A percentile compares a stretch with the other conserved stretches of the same genome.
These are phyloP conservation scores for Atta texana DNA, from an alignment of 1,140 invertebrate genomes.

Conservation along the genomic window DNA sequence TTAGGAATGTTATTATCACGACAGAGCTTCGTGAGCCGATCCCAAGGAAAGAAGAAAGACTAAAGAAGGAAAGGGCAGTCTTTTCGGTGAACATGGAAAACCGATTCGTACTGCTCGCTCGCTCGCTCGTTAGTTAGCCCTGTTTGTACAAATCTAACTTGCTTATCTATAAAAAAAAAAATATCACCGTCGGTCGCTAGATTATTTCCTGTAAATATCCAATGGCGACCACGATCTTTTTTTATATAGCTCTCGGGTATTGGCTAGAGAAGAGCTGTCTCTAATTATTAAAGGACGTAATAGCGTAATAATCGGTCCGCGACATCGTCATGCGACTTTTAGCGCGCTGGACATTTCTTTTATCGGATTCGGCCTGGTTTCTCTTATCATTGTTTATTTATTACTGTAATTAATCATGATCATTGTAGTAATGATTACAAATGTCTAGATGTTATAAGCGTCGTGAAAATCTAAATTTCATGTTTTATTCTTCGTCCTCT, in stretches of 20 bases:
- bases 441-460: not conserved
- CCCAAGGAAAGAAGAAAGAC: not conserved
- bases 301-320: slow-evolving; percentile 11
- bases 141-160: slow-evolving; percentile 71
- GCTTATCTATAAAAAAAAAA: slow-evolving; percentile 29
- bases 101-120: slow-evolving; percentile 11
- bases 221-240: slow-evolving; percentile 18
- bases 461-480: not conserved
- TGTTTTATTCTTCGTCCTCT: slow-evolving; percentile 9
- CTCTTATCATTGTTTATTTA: slow-evolving; percentile 35
- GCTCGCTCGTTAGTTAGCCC: slow-evolving; percentile 70
- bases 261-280: slow-evolving; percentile 57
- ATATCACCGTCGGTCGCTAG: not conserved
- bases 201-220: slow-evolving; percentile 48
- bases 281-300: slow-evolving; percentile 32
- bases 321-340: slow-evolving; percentile 33
- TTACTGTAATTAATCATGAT: slow-evolving; percentile 24
- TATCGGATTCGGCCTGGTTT: not conserved
- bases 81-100: not conserved
- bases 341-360: not conserved
- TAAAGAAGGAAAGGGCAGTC: not conserved
- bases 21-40: slow-evolving; percentile 34
- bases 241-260: slow-evolving; percentile 78
- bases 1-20: slow-evolving; percentile 28
- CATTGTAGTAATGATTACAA: not conserved